Evolutionary conservation across 2,888 invertebrate species (phyloP).

Genomic region (Drosophila demipolita): DNA sequence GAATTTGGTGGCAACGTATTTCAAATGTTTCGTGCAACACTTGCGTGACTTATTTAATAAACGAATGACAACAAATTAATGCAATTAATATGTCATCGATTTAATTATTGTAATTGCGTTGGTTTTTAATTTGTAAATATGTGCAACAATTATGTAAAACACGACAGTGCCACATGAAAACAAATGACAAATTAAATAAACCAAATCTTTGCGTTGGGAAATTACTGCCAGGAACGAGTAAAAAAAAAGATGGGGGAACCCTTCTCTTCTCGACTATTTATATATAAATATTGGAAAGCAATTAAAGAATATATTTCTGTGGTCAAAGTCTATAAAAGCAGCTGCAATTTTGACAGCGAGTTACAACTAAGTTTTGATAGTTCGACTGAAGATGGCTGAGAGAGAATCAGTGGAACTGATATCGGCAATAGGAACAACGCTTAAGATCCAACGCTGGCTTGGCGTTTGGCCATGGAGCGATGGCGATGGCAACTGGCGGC

Average conservation of each 20-base stretch:
- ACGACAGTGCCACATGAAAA: conserved; percentile 44
- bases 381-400: conserved; percentile 15
- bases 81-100: conserved; percentile 44
- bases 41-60: conserved; percentile 60
- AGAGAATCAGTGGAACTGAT: conserved; percentile 40
- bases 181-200: conserved; percentile 2
- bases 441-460: conserved; percentile 38
- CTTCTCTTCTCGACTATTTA: background rate
- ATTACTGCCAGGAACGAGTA: background rate
- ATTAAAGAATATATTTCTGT: conserved; percentile 24
- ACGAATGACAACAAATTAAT: conserved; percentile 29
- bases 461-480: conserved; percentile 51
- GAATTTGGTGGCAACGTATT: background rate
- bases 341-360: background rate
- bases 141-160: conserved; percentile 32
- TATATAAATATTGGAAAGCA: background rate
- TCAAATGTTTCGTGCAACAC: background rate
- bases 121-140: conserved; percentile 59
- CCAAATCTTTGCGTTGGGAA: conserved; percentile 7
- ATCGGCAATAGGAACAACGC: conserved; percentile 24
- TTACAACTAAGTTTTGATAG: conserved; percentile 5
- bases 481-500: conserved; percentile 1
- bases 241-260: background rate
- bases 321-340: conserved; percentile 61
- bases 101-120: conserved; percentile 69